Percentiles rank a stretch among this genome's conserved stretches.
Evolutionary conservation across 1,140 invertebrate species (phyloP).

Genomic region (Tetragonula clypearis): DNA sequence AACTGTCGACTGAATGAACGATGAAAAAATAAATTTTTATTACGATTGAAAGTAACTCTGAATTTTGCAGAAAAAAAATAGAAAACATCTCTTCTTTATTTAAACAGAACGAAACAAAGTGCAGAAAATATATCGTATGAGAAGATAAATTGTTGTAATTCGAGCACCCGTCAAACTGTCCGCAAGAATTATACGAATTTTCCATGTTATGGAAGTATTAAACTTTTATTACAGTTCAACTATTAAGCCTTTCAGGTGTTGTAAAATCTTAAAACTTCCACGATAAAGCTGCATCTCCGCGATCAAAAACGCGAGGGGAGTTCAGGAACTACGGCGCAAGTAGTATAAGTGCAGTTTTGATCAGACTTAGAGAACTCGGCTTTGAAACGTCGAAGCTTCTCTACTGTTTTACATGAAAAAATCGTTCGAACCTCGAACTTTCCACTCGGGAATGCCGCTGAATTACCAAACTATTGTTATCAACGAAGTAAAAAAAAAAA

Average conservation of each 20-base stretch:
- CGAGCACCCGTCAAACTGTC: too few relatives aligned
- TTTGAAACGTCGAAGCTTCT: background rate
- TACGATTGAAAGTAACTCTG: too few relatives aligned
- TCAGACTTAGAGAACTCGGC: background rate
- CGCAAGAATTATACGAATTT: background rate
- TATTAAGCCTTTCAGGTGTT: background rate
- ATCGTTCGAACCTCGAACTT: background rate
- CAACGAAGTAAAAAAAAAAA: background rate
- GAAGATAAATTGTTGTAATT: too few relatives aligned
- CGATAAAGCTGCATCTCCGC: too few relatives aligned
- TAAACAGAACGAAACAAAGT: too few relatives aligned
- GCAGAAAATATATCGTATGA: too few relatives aligned
- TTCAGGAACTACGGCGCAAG: background rate
- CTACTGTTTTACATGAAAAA: background rate
- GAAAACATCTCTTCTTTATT: too few relatives aligned
- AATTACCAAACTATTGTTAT: background rate
- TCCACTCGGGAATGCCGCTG: too few relatives aligned
- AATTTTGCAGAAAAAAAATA: too few relatives aligned
- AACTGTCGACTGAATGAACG: too few relatives aligned
- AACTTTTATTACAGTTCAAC: background rate
- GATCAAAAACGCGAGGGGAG: too few relatives aligned
- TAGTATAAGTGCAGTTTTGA: background rate
- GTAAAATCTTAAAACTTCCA: background rate
- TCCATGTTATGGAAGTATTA: background rate
- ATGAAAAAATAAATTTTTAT: too few relatives aligned